Evolutionary conservation across 2,797 vertebrate species (phyloP), one percentile per base, ranked within the genome.

Genomic region (Mus caroli): DNA sequence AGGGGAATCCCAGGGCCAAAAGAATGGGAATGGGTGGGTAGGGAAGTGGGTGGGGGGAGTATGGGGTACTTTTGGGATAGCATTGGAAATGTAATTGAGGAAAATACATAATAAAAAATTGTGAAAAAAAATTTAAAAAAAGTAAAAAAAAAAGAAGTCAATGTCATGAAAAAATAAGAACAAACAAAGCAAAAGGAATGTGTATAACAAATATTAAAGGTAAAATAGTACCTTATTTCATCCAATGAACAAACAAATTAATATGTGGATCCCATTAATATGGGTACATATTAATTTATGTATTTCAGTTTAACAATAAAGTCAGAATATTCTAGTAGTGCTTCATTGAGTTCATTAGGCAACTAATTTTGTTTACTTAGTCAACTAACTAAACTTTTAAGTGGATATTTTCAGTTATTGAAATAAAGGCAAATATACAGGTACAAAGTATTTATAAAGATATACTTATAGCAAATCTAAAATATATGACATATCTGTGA

Each of bases 301-400:
- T 86, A 89, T 75, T 50, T 80, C 56, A 96, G 28, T 62, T 93
- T 91, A 92, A 95, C 2, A 92, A 75, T 80, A 78, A 94, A 91
- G 60, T 86, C 17, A 76, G 40, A 82, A 75, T 88, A 91, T 92
- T 93, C 80, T 91, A 83, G 79, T 26, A 93, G 31, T 90, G 50
- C 54, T 95, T 91, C 58, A 87, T 71, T 92, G 60, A 93, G n/a
- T 31, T 86, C 11, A 31, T 58, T 75, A 58, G n/a, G 71, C 20
- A 78, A 85, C 34, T 91, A 86, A 6, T 88, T 95, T 95, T 92
- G 78, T 83, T 91, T 83, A 69, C 50, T 77, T 54, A 79, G 50
- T 52, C 22, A 46, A 93, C 26, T 34, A 46, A 89, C 26, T 94
- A 71, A 96, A 7, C 79, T 94, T 50, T 20, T 90, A 1, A 93